phyloP scores from a whole-genome alignment of 2,888 invertebrate species.

The Aromia moschata region DNA sequence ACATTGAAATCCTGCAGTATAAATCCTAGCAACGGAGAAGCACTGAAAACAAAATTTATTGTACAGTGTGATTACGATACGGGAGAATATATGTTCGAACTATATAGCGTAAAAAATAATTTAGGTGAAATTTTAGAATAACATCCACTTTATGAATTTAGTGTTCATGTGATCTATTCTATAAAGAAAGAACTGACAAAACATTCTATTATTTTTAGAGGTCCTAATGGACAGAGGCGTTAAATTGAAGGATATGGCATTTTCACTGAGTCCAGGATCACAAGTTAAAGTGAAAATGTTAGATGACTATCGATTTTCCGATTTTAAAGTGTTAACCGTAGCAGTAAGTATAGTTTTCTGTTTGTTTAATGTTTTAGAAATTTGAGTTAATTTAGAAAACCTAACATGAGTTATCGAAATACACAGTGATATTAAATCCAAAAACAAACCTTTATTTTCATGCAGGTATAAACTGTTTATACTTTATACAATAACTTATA shows the following conservation, averaged over 20 bases:
- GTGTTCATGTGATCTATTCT: neutral
- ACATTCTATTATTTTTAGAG: conserved; percentile 23
- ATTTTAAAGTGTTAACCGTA: conserved; percentile 11
- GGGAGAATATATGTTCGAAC: conserved; percentile 29
- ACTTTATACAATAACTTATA: no score
- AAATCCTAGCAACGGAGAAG: conserved; percentile 22
- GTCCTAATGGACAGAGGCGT: conserved; percentile 24
- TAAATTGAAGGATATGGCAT: conserved; percentile 16
- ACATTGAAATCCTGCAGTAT: conserved; percentile 20
- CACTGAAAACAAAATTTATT: conserved; percentile 29
- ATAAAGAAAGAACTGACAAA: no score
- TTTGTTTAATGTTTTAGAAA: no score
- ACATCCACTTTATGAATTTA: neutral
- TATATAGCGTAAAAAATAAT: conserved; percentile 25
- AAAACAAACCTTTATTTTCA: no score
- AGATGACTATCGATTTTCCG: conserved; percentile 28
- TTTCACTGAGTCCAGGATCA: conserved; percentile 19
- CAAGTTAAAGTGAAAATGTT: conserved; percentile 31
- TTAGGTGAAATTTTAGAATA: conserved; percentile 10
- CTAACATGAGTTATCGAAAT: no score
- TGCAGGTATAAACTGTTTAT: no score
- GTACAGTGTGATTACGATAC: conserved; percentile 18
- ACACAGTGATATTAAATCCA: no score
- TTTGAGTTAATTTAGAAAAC: no score
- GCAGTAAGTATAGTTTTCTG: conserved; percentile 20